Evolutionary conservation across 2,113 vertebrate species (phyloP).

Genomic region (Hippocampus barbouri): DNA sequence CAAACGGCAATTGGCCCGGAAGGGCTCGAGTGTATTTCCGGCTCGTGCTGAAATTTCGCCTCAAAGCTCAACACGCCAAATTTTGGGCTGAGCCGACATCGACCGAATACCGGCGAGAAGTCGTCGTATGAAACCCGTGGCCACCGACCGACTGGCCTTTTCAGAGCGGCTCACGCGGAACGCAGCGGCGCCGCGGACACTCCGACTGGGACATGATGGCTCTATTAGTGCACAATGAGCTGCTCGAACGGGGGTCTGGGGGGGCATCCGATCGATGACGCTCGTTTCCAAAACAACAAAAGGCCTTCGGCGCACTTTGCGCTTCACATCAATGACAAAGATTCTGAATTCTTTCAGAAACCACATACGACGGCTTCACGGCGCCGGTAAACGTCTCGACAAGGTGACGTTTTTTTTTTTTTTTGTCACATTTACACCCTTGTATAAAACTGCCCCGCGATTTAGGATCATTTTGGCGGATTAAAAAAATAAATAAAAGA

Average conservation of each 20-base stretch:
- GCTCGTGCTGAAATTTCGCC: neutral
- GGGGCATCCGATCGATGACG: neutral
- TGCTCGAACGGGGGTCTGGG: constrained; percentile 1
- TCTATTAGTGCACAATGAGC: constrained; percentile 21
- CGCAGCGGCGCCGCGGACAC: constrained; percentile 29
- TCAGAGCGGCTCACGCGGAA: constrained; percentile 38
- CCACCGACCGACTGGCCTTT: constrained; percentile 45
- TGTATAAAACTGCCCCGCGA: no score
- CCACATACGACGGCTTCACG: no score
- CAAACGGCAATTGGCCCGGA: no score
- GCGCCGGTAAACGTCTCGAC: no score
- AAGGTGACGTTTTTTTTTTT: no score
- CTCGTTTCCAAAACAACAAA: constrained; percentile 3
- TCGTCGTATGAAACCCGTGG: constrained; percentile 19
- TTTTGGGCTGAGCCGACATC: constrained; percentile 21
- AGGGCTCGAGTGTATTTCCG: no score
- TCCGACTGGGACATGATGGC: constrained; percentile 23
- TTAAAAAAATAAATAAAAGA: no score
- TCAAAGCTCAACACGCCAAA: constrained; percentile 7
- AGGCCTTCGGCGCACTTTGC: neutral
- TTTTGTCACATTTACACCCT: no score
- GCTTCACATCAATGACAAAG: no score
- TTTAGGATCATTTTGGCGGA: no score
- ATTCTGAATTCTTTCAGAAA: no score
- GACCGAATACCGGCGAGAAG: constrained; percentile 36